phyloP scores from a whole-genome alignment of 2,113 vertebrate species.

The Corydoras maculifer region DNA sequence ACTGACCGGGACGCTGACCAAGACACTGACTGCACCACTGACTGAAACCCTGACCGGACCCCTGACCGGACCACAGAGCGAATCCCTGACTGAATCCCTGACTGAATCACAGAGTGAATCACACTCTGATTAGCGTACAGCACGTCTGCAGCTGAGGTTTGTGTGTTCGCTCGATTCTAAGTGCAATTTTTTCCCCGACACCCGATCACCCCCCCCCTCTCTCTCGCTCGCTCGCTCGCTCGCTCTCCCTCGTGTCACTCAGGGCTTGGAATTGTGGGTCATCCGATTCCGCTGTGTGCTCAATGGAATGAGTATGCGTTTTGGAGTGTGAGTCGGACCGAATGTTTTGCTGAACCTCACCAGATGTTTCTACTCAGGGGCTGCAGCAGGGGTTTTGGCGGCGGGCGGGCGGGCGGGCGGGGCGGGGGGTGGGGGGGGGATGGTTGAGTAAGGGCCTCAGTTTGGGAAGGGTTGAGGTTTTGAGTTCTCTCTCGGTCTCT shows the following conservation, averaged over 20 bases:
- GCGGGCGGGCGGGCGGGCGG: neutral
- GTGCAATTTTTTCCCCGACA: too few relatives aligned
- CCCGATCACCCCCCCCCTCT: too few relatives aligned
- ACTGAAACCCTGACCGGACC: too few relatives aligned
- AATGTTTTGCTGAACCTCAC: neutral
- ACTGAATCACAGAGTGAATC: too few relatives aligned
- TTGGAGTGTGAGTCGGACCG: neutral
- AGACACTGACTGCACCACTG: too few relatives aligned
- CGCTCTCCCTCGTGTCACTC: neutral
- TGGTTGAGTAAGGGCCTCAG: neutral
- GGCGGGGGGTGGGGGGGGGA: neutral
- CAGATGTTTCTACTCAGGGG: constrained; percentile 28
- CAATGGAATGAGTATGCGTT: constrained; percentile 23
- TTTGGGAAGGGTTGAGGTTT: constrained; percentile 49
- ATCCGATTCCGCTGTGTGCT: constrained; percentile 36
- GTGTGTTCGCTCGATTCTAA: too few relatives aligned
- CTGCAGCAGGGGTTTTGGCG: constrained; percentile 21
- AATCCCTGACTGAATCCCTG: too few relatives aligned
- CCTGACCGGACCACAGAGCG: too few relatives aligned
- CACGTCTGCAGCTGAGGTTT: too few relatives aligned
- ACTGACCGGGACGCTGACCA: too few relatives aligned
- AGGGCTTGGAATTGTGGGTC: neutral
- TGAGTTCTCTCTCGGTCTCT: constrained; percentile 36
- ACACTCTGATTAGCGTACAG: too few relatives aligned
- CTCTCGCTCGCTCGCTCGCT: too few relatives aligned